Evolutionary conservation across 1,140 invertebrate species (phyloP).

Genomic region (Parapsyche elsis): DNA sequence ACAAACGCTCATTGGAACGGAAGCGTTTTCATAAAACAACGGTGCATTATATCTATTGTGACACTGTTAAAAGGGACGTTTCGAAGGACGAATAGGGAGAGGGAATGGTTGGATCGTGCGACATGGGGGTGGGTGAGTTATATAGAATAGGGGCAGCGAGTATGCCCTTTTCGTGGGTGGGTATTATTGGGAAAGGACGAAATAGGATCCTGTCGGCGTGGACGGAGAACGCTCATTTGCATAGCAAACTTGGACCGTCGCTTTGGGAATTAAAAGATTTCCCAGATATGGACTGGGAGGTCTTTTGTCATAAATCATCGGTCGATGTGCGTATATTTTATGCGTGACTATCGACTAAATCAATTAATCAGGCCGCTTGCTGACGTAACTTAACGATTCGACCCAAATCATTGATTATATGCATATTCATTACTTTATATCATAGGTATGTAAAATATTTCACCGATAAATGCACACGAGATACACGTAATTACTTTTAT

Average conservation of each 20-base stretch:
- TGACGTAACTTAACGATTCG: neutral
- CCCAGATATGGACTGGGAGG: conserved; percentile 30
- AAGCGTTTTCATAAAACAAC: conserved; percentile 32
- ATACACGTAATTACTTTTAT: no score
- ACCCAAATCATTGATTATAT: neutral
- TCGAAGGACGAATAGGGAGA: neutral
- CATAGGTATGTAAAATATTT: neutral
- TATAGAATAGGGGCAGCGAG: neutral
- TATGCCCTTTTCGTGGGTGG: neutral
- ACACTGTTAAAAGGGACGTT: neutral
- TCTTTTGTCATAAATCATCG: conserved; percentile 50
- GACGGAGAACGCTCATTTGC: conserved; percentile 47
- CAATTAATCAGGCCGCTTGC: conserved; percentile 37
- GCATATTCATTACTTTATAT: neutral
- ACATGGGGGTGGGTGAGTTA: neutral
- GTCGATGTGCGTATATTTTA: conserved; percentile 32
- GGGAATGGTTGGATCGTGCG: neutral
- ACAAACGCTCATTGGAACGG: conserved; percentile 27
- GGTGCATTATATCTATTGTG: conserved; percentile 21
- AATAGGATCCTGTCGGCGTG: conserved; percentile 26
- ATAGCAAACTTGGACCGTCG: conserved; percentile 48
- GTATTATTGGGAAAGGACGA: conserved; percentile 22
- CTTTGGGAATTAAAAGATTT: conserved; percentile 53
- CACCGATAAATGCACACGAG: no score
- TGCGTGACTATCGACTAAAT: conserved; percentile 18